Conservation (phyloP, 2,113 vertebrate species). For the Sturnira hondurensis region DNA sequence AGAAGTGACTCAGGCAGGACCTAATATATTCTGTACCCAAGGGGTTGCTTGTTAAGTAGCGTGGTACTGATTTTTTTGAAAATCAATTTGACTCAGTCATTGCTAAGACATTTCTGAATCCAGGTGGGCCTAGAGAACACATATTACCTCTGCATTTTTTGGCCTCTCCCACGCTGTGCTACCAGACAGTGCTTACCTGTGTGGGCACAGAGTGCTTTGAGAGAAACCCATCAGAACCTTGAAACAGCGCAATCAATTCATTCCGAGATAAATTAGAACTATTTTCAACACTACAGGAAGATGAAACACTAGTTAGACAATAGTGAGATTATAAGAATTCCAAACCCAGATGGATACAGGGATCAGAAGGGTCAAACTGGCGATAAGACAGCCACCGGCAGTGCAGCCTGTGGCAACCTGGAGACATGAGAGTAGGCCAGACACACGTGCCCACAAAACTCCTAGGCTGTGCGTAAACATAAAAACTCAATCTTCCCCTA, state of each 20-base stretch:
- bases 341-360: not conserved
- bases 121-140: not conserved
- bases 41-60: not conserved
- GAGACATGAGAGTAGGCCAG: not conserved
- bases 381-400: not conserved
- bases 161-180: not conserved
- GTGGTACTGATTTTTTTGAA: conserved; percentile 6
- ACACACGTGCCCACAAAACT: not conserved
- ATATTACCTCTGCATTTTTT: not conserved
- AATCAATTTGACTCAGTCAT: not conserved
- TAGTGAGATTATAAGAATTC: not conserved
- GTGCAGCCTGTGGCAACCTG: not conserved
- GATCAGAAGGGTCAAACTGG: not conserved
- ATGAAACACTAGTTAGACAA: not conserved
- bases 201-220: not conserved
- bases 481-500: not conserved
- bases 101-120: conserved; percentile 25
- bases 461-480: not conserved
- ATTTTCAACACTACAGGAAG: conserved; percentile 17
- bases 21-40: not conserved
- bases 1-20: conserved; percentile 1
- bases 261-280: conserved; percentile 19
- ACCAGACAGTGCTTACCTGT: not conserved
- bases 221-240: conserved; percentile 29
- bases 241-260: conserved; percentile 12